Conservation (phyloP, 1,140 invertebrate species). For the Antheraea mylitta region DNA sequence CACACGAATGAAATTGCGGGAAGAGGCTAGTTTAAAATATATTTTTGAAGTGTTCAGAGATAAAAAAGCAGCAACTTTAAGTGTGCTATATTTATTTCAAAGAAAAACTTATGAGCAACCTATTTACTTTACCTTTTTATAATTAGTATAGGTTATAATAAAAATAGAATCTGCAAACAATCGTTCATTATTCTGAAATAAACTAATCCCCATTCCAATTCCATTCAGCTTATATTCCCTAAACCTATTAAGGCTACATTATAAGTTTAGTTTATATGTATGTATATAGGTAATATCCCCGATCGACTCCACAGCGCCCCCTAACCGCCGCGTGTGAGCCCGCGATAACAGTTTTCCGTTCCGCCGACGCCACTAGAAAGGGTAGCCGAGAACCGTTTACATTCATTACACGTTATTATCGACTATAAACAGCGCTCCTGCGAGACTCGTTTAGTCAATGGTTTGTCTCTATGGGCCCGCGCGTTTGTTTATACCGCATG, state of each 20-base stretch:
- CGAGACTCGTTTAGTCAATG: slow-evolving; percentile 60
- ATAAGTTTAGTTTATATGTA: not conserved
- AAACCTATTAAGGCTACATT: not conserved
- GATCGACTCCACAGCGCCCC: not conserved
- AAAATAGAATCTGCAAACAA: not conserved
- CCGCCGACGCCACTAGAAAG: slow-evolving; percentile 23
- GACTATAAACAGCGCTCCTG: slow-evolving; percentile 53
- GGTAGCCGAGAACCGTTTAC: slow-evolving; percentile 51
- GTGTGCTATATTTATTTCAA: no score
- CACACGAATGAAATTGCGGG: no score
- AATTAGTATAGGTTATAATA: no score
- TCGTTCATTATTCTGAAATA: not conserved
- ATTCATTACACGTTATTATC: slow-evolving; percentile 69
- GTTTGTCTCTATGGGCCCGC: slow-evolving; percentile 37
- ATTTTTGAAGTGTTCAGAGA: no score
- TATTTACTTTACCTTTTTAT: no score
- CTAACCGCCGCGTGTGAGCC: slow-evolving; percentile 41
- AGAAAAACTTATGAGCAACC: no score
- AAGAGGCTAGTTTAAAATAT: no score
- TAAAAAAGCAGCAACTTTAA: no score
- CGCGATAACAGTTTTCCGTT: slow-evolving; percentile 58
- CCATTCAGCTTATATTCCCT: not conserved
- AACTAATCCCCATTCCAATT: not conserved
- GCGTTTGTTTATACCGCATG: slow-evolving; percentile 29
- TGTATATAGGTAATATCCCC: not conserved